These are phyloP conservation scores for Prenolepis imparis DNA, from an alignment of 2,888 invertebrate genomes.

Conservation along the genomic window DNA sequence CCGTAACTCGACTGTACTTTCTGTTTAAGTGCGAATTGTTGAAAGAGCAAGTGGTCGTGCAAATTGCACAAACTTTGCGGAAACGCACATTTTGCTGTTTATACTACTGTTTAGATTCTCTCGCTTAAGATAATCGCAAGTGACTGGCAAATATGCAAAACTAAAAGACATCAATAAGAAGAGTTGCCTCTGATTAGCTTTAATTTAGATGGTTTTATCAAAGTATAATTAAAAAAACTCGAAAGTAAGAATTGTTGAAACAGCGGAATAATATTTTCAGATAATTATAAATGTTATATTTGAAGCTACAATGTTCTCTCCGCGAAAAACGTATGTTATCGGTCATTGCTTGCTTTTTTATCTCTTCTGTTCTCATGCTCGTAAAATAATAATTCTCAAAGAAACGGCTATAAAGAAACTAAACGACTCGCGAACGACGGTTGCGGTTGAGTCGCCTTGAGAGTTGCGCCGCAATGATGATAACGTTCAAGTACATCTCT, in stretches of 20 bases:
- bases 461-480: constrained; percentile 16
- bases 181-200: background rate
- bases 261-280: background rate
- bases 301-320: background rate
- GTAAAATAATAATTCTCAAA: constrained; percentile 2
- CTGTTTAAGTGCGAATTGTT: background rate
- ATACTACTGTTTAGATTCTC: background rate
- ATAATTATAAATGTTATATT: background rate
- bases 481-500: background rate
- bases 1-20: background rate
- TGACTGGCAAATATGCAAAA: background rate
- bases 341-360: background rate
- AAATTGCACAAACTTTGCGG: background rate
- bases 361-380: background rate
- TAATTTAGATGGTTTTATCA: background rate
- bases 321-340: background rate
- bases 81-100: background rate
- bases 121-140: background rate
- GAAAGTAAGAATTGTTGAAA: background rate
- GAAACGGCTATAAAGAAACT: background rate
- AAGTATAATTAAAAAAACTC: background rate
- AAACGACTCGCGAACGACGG: background rate
- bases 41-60: background rate
- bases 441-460: background rate
- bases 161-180: background rate